Base-by-base conservation (phyloP, 1,140 invertebrate species). In the Melipona quadrifasciata region DNA sequence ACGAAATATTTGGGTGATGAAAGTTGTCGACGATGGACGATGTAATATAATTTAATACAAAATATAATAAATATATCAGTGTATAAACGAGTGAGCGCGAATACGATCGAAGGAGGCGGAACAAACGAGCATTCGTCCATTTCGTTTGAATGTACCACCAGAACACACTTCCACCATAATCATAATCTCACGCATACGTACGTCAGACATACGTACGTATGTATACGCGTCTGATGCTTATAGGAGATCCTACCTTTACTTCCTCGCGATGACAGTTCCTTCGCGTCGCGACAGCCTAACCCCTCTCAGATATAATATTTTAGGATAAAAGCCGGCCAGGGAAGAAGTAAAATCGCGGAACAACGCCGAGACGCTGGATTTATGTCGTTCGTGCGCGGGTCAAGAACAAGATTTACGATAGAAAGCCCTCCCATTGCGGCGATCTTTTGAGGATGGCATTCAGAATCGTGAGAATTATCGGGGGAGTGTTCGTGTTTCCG, bases 321-420 rank as follows among this genome's bases (percentile, higher is more conserved):
- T 82, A 82, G 80, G 84, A 86, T 75, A 82, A 86, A 82, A 75
- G 55, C 51, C 47, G n/a, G 14, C 47, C 47, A 55, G 51, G 65
- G 47, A 75, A 53, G 67, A 76, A 86, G 70, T 72, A 86, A 82
- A 86, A 86, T 68, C 72, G 78, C 55, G 61, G 51, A 75, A 47
- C 57, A 68, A 68, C 57, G 51, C 68, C 58, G 34, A n/a, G 6
- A 3, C 77, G 47, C 21, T 53, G 61, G 79, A 81, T 86, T 86
- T 86, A 86, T 82, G 51, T 55, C 51, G 57, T 55, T 51, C 57
- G 71, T 64, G 64, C 39, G 10, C n/a, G 55, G 73, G 73, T 75
- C 84, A 82, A 82, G 80, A 76, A 77, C 47, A 73, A 82, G 80
- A 86, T 86, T 86, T 86, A 86, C 61, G 84, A 71, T 77, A 55